phyloP scores from a whole-genome alignment of 2,113 vertebrate species.

The Echinops telfairi region DNA sequence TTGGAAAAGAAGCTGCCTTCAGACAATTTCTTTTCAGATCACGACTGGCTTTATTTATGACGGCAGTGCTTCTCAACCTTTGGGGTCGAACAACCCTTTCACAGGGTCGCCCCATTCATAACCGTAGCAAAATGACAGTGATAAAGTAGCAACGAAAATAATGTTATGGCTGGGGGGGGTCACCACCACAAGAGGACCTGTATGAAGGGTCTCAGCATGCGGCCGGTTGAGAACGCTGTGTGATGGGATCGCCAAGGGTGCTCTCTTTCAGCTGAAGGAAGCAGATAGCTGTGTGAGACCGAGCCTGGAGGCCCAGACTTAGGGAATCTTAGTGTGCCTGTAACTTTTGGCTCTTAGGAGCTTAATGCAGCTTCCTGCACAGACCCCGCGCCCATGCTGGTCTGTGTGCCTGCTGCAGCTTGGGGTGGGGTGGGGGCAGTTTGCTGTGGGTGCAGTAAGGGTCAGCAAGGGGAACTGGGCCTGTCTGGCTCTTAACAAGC shows the following conservation, averaged over 20 bases:
- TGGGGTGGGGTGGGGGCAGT: neutral
- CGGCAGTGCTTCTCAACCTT: too few species aligned
- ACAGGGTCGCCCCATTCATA: too few species aligned
- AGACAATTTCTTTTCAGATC: constrained; percentile 17
- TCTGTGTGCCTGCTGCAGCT: neutral
- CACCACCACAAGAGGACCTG: too few species aligned
- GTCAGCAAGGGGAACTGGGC: neutral
- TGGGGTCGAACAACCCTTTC: too few species aligned
- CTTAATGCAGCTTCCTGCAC: neutral
- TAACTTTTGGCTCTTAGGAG: constrained; percentile 13
- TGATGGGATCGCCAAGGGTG: neutral
- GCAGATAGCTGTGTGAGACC: neutral
- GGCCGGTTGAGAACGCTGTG: too few species aligned
- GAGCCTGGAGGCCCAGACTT: constrained; percentile 8
- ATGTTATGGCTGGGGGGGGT: too few species aligned
- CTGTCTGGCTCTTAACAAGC: neutral
- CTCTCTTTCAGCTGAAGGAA: constrained; percentile 9
- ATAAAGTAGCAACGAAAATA: too few species aligned
- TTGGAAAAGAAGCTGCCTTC: neutral
- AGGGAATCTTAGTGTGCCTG: neutral
- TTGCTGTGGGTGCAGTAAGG: neutral
- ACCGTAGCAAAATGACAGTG: too few species aligned
- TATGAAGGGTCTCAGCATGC: too few species aligned
- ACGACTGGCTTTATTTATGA: neutral
- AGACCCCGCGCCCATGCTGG: too few species aligned